Evolutionary conservation across 64 coral and sea anemone genomes (phyloP), one percentile per base, ranked within the genome.

Genomic region (Dendrophyllia cribrosa): DNA sequence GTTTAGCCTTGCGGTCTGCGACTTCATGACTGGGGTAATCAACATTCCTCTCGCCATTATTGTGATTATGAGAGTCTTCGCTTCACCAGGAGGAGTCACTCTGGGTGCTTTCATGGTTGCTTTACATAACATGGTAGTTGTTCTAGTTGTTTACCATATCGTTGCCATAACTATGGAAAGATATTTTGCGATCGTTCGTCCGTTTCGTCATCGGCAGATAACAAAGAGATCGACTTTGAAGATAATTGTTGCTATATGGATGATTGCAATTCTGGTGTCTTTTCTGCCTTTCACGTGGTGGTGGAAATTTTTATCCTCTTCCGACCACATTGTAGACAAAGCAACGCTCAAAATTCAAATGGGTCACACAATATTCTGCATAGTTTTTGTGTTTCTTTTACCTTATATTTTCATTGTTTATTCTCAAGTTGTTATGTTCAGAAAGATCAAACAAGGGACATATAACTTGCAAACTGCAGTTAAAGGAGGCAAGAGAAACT

Each of bases 21-120:
- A 95, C 74, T 91, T 95, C 14, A 62, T 95, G 17, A 95, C 73
- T 6, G 93, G 93, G 5, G 9, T 70, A 16, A 17, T 95, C 47
- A 91, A 87, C 24, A 82, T 91, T 51, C 89, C 89, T 56, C 63
- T 90, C 20, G n/a, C 65, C 10, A 70, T 91, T 22, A 63, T 77
- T 56, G 20, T 77, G 49, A 11, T 43, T 3, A 82, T 16, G 11
- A 1, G 2, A 46, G 34, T 66, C 14, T 60, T 65, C 16, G 23
- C 80, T 83, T 23, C 25, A 9, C 52, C 47, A 51, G 20, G 2
- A 48, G 43, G 11, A 4, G 12, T 58, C 6, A 17, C 17, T 23
- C 3, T 83, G 59, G 60, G 22, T 55, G 82, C 24, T 56, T 82
- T 83, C 26, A 20, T n/a, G 9, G 55, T 21, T 78, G 17, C 67